Conservation (phyloP, 2,888 invertebrate species). For the Meteorus colon region DNA sequence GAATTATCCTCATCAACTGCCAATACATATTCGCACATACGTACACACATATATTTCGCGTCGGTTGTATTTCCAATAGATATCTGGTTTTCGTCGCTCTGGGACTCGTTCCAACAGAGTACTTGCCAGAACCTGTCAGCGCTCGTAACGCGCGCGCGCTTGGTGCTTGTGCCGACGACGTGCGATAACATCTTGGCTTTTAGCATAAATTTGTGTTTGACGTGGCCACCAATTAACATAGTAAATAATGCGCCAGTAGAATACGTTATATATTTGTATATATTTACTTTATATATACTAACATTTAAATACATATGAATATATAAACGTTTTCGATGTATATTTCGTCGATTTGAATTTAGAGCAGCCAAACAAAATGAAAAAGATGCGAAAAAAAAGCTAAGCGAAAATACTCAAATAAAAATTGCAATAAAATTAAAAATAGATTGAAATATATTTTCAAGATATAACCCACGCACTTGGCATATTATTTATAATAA, state of each 20-base stretch:
- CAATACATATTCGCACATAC: neutral
- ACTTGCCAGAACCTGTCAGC: conserved; percentile 58
- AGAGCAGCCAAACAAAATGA: neutral
- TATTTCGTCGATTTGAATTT: neutral
- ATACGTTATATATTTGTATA: conserved; percentile 11
- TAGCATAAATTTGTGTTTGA: conserved; percentile 70
- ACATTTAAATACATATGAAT: neutral
- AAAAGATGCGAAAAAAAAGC: neutral
- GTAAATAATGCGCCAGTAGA: conserved; percentile 62
- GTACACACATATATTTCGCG: neutral
- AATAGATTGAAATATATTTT: neutral
- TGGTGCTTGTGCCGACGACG: conserved; percentile 32
- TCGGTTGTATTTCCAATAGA: conserved; percentile 9
- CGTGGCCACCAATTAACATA: conserved; percentile 68
- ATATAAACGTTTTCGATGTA: neutral
- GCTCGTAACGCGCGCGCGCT: conserved; percentile 49
- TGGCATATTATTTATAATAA: conserved; percentile 6
- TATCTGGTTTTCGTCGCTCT: conserved; percentile 16
- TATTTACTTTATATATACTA: conserved; percentile 16
- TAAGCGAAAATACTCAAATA: neutral
- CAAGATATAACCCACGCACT: neutral
- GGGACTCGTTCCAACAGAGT: conserved; percentile 21
- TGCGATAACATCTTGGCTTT: conserved; percentile 66
- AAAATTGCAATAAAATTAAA: neutral
- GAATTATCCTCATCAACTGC: too few species aligned